Conservation (phyloP, 2,113 vertebrate species). For the Callaeas wilsoni region DNA sequence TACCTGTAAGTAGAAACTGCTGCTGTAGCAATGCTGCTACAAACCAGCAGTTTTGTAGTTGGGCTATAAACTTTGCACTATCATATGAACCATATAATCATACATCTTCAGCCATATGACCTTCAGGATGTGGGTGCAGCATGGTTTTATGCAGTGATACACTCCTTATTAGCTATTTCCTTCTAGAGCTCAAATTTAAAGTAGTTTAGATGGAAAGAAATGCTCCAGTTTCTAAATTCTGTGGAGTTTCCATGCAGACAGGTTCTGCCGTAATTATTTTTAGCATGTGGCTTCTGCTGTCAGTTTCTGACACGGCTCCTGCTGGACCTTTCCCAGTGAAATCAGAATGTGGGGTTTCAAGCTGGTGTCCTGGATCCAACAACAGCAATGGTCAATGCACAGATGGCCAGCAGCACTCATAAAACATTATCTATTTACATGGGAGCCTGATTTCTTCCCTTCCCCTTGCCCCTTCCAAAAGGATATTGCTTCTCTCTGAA, state of each 20-base stretch:
- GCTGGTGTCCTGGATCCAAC: not conserved
- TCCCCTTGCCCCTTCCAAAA: not conserved
- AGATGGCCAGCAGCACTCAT: not conserved
- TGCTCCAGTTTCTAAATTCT: not conserved
- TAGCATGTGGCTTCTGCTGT: not conserved
- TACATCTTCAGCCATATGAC: not conserved
- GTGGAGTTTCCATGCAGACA: not conserved
- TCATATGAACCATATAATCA: not conserved
- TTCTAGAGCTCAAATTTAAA: not conserved
- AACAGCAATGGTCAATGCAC: not conserved
- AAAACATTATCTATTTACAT: not conserved
- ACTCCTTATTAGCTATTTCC: not conserved
- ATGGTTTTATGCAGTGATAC: not conserved
- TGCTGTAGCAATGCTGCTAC: not conserved
- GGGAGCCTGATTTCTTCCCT: not conserved
- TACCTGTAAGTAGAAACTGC: not conserved
- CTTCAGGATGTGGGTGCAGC: not conserved
- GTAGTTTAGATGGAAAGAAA: not conserved
- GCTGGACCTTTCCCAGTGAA: not conserved
- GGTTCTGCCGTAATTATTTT: not conserved
- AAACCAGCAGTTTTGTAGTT: not conserved
- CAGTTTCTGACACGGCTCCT: not conserved
- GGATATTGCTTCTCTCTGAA: not conserved
- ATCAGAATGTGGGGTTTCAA: not conserved
- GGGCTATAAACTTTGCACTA: not conserved